Conservation (phyloP, 2,797 vertebrate species). For the Acridotheres tristis region DNA sequence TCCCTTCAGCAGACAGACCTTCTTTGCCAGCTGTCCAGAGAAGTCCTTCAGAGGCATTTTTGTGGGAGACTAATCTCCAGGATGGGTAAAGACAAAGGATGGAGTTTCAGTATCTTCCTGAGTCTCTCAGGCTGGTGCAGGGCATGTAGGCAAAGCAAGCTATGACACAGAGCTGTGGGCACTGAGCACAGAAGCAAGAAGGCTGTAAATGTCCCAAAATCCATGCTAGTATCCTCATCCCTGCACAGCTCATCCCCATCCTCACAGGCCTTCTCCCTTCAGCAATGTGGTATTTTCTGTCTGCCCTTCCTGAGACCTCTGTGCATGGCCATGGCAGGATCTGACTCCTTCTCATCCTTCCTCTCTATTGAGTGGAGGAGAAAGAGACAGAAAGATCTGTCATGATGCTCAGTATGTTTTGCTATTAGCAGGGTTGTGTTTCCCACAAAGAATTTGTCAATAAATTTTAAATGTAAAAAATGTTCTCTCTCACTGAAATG, state of each 20-base stretch:
- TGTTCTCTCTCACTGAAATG: background rate
- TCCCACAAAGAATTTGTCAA: background rate
- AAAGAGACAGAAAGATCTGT: background rate
- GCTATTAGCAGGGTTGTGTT: background rate
- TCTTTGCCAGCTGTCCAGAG: background rate
- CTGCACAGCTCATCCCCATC: background rate
- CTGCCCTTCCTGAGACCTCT: background rate
- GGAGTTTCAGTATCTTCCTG: background rate
- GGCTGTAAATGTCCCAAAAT: background rate
- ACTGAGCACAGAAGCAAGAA: background rate
- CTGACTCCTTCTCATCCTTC: background rate
- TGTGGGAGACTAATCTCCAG: background rate
- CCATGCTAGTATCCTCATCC: background rate
- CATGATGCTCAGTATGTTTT: background rate
- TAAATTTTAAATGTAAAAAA: background rate
- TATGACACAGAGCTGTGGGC: background rate
- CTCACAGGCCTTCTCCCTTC: background rate
- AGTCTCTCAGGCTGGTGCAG: background rate
- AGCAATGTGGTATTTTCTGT: background rate
- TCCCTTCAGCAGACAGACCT: background rate
- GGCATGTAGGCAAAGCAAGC: background rate
- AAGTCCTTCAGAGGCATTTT: background rate
- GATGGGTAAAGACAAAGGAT: background rate
- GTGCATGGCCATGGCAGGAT: background rate
- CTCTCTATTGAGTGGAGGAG: background rate